Base-by-base conservation (phyloP, 2,797 vertebrate genomes). In the Erethizon dorsatum region DNA sequence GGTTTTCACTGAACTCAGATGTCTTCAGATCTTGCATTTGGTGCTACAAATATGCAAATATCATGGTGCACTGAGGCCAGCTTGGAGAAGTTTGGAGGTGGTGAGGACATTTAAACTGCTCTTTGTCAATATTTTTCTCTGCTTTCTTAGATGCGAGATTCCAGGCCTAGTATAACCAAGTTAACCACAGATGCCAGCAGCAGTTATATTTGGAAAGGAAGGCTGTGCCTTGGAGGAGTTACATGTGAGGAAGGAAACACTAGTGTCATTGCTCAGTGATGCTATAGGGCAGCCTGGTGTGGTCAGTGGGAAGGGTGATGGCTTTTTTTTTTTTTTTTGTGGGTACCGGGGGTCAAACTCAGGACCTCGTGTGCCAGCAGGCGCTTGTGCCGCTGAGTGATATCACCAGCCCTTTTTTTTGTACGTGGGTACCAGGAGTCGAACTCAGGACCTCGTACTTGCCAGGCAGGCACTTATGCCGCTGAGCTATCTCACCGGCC, bases 121-220 rank as follows among this genome's bases (percentile, higher is more conserved):
- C 31, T 28, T 26, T 28, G 15, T 54, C 57, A 59, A 3, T 83
- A 45, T 10, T 82, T 65, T 84, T 47, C 65, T 83, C 65, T 92
- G 11, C 22, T 83, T 33, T 69, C 45, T 93, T 65, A 75, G 52
- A 37, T n/a, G 84, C 2, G 57, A 69, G 47, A 89, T 61, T 91
- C 95, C 73, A 89, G 56, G 50, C 7, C 33, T 87, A 20, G 18
- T 69, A 37, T 75, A 69, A 85, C 56, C 63, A 82, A 83, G 37
- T 94, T 13, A 73, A 73, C 63, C 82, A 57, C 22, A 71, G 83
- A 94, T 77, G 65, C n/a, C 61, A 75, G 18, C 12, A 33, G 56
- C 13, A 8, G 45, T 57, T 90, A 31, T 50, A 75, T 91, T 94
- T 90, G 73, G 61, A 75, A 89, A 90, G 37, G 41, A 83, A 92